Evolutionary conservation across 2,888 invertebrate genomes (phyloP), one percentile per base, ranked within the genome.

Genomic region (Lumbricus terrestris): DNA sequence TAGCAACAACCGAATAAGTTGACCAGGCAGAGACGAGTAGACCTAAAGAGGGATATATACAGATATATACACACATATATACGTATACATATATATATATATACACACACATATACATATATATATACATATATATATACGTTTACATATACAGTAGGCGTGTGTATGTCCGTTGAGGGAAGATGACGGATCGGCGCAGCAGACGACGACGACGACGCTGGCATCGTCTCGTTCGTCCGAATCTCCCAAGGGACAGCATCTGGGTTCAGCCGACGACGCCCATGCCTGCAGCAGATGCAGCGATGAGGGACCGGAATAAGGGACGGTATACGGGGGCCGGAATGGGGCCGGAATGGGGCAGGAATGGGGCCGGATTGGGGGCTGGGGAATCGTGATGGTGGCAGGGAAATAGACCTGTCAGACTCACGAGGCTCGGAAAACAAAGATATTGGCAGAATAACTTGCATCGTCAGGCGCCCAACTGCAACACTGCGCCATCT

Each of bases 1-100:
- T 11, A 69, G 69, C 69, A 69, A n/a, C 69, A 69, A n/a, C 69
- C 69, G n/a, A n/a, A 69, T n/a, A n/a, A 69, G 69, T 69, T 69
- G n/a, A 69, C n/a, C 69, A 69, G 69, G n/a, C 69, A 69, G 69
- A 69, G 69, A 69, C 69, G 69, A 69, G 69, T 69, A n/a, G n/a
- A n/a, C n/a, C n/a, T n/a, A 69, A 69, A 69, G 69, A 69, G 69
- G 29, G 69, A 69, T n/a, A n/a, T n/a, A n/a, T n/a, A n/a, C n/a
- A n/a, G n/a, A n/a, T n/a, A n/a, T n/a, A n/a, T n/a, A n/a, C n/a
- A n/a, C n/a, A n/a, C n/a, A n/a, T n/a, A n/a, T n/a, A n/a, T n/a
- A n/a, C n/a, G n/a, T n/a, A n/a, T n/a, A n/a, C n/a, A n/a, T n/a
- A n/a, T n/a, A n/a, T n/a, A n/a, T n/a, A n/a, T n/a, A n/a, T n/a